Evolutionary conservation across 1,140 invertebrate species (phyloP).

Genomic region (Augochlora pura): DNA sequence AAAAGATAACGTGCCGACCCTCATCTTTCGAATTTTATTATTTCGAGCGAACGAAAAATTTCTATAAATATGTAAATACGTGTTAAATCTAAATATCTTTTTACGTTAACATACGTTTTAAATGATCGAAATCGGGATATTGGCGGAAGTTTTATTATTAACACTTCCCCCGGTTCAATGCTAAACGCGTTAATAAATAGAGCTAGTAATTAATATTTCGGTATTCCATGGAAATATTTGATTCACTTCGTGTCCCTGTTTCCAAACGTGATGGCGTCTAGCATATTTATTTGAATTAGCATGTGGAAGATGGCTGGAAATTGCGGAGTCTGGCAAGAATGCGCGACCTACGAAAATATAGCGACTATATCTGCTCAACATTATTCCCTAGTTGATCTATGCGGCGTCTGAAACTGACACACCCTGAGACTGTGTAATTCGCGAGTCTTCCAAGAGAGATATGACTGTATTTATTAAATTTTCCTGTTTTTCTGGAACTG

Average conservation of each 20-base stretch:
- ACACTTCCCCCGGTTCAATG: not conserved
- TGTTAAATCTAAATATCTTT: no score
- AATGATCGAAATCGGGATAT: not conserved
- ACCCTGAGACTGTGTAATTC: constrained; percentile 11
- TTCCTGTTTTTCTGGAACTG: not conserved
- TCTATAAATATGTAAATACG: not conserved
- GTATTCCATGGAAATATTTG: not conserved
- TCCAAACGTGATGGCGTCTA: not conserved
- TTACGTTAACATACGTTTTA: no score
- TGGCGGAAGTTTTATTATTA: not conserved
- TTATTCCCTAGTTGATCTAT: constrained; percentile 32
- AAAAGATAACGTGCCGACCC: no score
- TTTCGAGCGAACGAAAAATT: no score
- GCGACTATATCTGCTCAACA: not conserved
- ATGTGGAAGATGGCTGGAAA: not conserved
- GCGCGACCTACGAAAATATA: not conserved
- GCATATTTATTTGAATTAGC: constrained; percentile 10
- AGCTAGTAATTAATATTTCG: not conserved
- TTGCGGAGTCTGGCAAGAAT: not conserved
- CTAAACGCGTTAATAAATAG: not conserved
- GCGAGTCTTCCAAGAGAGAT: not conserved
- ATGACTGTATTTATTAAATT: not conserved
- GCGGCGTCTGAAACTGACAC: constrained; percentile 1
- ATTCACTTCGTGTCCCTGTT: not conserved
- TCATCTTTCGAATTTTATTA: no score